These are phyloP conservation scores for Scortum barcoo DNA, from an alignment of 2,113 vertebrate species.

Conservation along the genomic window DNA sequence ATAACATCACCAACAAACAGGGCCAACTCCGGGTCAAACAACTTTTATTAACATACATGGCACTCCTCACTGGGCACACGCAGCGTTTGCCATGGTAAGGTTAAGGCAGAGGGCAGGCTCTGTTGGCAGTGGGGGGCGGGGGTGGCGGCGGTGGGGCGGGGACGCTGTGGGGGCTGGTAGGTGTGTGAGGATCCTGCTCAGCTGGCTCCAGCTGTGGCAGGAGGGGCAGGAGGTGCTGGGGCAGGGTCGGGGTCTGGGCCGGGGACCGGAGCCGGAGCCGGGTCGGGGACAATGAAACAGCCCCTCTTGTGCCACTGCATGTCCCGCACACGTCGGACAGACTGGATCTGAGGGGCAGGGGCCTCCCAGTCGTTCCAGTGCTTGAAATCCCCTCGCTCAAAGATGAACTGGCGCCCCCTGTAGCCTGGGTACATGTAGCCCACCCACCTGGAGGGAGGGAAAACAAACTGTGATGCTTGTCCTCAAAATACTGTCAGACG, in stretches of 20 bases:
- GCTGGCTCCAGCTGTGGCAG: slow-evolving; percentile 84
- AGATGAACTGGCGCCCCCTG: slow-evolving; percentile 91
- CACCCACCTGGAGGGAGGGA: slow-evolving; percentile 88
- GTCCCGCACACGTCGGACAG: slow-evolving; percentile 91
- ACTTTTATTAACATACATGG: slow-evolving; percentile 79
- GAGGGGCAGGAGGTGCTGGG: slow-evolving; percentile 80
- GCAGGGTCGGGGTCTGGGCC: slow-evolving; percentile 62
- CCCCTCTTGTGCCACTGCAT: slow-evolving; percentile 94
- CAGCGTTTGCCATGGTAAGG: slow-evolving; percentile 62
- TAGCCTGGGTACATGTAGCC: slow-evolving; percentile 94
- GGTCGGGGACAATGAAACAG: slow-evolving; percentile 77
- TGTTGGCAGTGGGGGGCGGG: slow-evolving; percentile 28
- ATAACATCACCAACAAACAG: slow-evolving; percentile 59
- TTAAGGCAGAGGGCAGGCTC: slow-evolving; percentile 51
- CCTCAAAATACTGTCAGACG: not conserved
- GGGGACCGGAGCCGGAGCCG: slow-evolving; percentile 57
- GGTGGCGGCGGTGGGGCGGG: no score
- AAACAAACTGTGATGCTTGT: not conserved
- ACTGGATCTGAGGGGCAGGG: slow-evolving; percentile 91
- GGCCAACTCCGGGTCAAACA: slow-evolving; percentile 63
- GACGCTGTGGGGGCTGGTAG: not conserved
- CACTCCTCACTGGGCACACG: slow-evolving; percentile 67
- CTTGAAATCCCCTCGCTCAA: slow-evolving; percentile 91
- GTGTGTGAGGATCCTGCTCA: slow-evolving; percentile 75
- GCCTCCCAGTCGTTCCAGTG: slow-evolving; percentile 97